Base-by-base conservation (phyloP, 1,140 invertebrate genomes). In the Anoplolepis gracilipes region DNA sequence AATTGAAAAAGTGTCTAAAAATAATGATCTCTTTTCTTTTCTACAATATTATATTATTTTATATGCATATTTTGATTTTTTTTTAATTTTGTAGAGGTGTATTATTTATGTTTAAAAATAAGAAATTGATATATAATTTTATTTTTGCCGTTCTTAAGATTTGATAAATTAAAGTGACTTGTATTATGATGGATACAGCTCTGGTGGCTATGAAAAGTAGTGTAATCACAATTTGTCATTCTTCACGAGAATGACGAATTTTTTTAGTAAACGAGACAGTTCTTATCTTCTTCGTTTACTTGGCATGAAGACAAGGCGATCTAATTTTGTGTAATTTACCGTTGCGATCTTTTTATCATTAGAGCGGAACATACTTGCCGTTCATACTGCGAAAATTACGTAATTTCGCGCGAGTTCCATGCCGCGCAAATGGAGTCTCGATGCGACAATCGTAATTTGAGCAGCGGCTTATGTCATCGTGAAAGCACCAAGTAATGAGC, bases 381-480 rank as follows among this genome's bases (percentile, higher is more conserved):
- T 49, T 76, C 86, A 6, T 70, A 64, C 86, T 84, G 88, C 7
- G 89, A 90, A 75, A 90, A 90, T 88, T 55, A 62, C 39, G 36
- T 62, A 79, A 88, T 90, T 90, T 65, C 62, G 46, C 49, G 10
- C 16, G 36, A 86, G 73, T 90, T 16, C 57, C 39, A 82, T 67
- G 75, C 49, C 39, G 67, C 65, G 39, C 42, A 85, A 88, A 79
- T 88, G 73, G 67, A 55, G 53, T 28, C 53, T 36, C 82, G 73
- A 78, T 70, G 84, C 36, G 82, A 67, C 73, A 36, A 76, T n/a
- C 22, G 57, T 76, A 88, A 89, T 90, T 90, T 70, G 85, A 85
- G 30, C 42, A 65, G 46, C 22, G 28, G 55, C 70, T 88, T 76
- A 57, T 76, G 11, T 8, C 53, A 49, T 39, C 33, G 19, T 25